phyloP scores from a whole-genome alignment of 2,888 invertebrate species.

The Eumacrocentrus americanus region DNA sequence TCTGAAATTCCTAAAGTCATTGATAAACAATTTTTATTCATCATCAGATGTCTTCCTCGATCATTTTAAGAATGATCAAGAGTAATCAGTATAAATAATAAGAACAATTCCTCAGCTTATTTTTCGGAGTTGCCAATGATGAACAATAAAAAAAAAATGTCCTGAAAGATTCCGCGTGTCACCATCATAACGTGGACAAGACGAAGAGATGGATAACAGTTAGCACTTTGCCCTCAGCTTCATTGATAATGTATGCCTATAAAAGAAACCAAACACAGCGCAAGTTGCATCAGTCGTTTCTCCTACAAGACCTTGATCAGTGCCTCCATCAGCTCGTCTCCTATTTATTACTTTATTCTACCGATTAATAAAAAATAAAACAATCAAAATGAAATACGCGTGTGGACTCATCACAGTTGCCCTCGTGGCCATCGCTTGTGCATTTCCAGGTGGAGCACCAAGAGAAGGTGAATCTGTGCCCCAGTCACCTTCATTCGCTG shows the following conservation, averaged over 20 bases:
- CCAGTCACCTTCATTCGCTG: slow-evolving; percentile 38
- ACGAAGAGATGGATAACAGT: slow-evolving; percentile 36
- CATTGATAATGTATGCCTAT: slow-evolving; percentile 51
- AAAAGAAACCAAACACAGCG: slow-evolving; percentile 40
- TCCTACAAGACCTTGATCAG: slow-evolving; percentile 23
- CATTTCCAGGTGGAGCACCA: slow-evolving; percentile 33
- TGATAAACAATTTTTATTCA: too few species aligned
- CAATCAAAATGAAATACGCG: slow-evolving; percentile 40
- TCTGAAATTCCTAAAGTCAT: too few species aligned
- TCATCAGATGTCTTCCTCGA: too few species aligned
- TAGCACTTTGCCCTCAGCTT: slow-evolving; percentile 46
- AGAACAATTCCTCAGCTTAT: too few species aligned
- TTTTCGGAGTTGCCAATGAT: too few species aligned
- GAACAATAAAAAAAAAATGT: too few species aligned
- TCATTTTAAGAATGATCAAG: neutral
- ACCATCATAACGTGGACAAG: neutral
- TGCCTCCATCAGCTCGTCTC: slow-evolving; percentile 3
- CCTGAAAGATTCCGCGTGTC: neutral
- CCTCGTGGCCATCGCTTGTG: slow-evolving; percentile 33
- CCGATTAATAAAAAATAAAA: too few species aligned
- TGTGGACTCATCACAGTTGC: slow-evolving; percentile 37
- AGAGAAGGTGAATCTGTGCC: slow-evolving; percentile 6
- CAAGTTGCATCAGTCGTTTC: slow-evolving; percentile 45
- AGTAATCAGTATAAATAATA: neutral
- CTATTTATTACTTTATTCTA: slow-evolving; percentile 8